A percentile compares a stretch with the other conserved stretches of the same genome.
Evolutionary conservation across 2,797 vertebrate species (phyloP).

Genomic region (Pipistrellus nathusii): DNA sequence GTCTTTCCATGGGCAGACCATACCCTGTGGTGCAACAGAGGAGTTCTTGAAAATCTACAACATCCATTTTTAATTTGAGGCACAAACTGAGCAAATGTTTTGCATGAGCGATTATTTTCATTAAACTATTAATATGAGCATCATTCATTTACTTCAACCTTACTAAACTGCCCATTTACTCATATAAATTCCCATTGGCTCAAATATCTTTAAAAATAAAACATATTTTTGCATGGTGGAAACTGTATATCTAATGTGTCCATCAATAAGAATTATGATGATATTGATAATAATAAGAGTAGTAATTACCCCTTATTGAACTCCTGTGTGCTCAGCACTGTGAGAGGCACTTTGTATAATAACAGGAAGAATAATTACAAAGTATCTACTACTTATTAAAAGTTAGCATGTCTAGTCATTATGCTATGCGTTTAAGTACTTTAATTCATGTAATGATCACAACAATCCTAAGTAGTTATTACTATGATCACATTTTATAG

Average conservation of each 20-base stretch:
- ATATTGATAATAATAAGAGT: not conserved
- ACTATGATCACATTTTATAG: not conserved
- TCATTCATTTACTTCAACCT: conserved; percentile 80
- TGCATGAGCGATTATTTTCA: conserved; percentile 84
- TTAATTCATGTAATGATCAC: conserved; percentile 12
- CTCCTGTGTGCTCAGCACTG: not conserved
- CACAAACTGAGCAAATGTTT: conserved; percentile 76
- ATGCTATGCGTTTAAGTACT: not conserved
- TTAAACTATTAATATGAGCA: conserved; percentile 82
- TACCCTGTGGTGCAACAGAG: not conserved
- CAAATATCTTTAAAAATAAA: conserved; percentile 66
- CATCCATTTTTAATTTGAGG: conserved; percentile 79
- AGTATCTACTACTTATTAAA: conserved; percentile 38
- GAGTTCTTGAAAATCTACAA: conserved; percentile 63
- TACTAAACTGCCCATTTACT: conserved; percentile 79
- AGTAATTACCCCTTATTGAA: conserved; percentile 11
- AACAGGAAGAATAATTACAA: conserved; percentile 27
- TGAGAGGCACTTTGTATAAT: not conserved
- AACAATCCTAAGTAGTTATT: not conserved
- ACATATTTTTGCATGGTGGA: conserved; percentile 41
- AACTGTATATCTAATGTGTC: not conserved
- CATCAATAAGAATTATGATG: conserved; percentile 20
- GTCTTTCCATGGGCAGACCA: not conserved
- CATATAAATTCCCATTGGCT: conserved; percentile 76
- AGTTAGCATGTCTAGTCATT: not conserved